These are phyloP conservation scores for Hyposoter dolosus DNA, from an alignment of 2,888 invertebrate species.

Conservation along the genomic window DNA sequence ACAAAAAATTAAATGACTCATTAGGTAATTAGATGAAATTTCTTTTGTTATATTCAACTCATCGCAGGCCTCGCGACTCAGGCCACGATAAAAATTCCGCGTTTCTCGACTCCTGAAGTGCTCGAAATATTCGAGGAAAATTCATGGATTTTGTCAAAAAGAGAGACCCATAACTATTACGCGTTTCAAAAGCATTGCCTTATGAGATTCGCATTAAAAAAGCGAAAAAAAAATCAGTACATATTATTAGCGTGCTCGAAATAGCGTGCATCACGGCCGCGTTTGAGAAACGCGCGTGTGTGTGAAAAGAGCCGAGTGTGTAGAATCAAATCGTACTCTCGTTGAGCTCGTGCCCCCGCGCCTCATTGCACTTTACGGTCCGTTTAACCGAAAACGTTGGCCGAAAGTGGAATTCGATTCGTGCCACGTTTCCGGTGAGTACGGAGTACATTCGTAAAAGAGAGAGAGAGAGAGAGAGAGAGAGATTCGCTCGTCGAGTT, in stretches of 20 bases:
- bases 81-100: too few relatives aligned
- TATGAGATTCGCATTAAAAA: neutral
- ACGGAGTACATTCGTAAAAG: conserved; percentile 52
- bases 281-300: conserved; percentile 23
- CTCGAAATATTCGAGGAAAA: too few relatives aligned
- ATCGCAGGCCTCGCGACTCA: neutral
- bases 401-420: conserved; percentile 82
- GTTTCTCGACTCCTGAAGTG: too few relatives aligned
- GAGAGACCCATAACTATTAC: neutral
- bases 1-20: conserved; percentile 45
- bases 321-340: conserved; percentile 62
- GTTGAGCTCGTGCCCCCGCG: conserved; percentile 72
- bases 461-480: conserved; percentile 19
- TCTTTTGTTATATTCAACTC: too few relatives aligned
- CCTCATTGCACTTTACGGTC: conserved; percentile 81
- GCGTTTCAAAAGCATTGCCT: neutral
- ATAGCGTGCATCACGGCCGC: conserved; percentile 54
- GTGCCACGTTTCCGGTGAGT: conserved; percentile 77
- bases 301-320: conserved; percentile 36
- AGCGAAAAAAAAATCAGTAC: neutral
- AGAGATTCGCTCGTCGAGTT: conserved; percentile 25
- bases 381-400: conserved; percentile 77
- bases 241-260: conserved; percentile 37
- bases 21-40: neutral
- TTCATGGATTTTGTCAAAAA: too few relatives aligned